phyloP scores from a whole-genome alignment of 2,113 vertebrate genomes.

The Arothron firmamentum region DNA sequence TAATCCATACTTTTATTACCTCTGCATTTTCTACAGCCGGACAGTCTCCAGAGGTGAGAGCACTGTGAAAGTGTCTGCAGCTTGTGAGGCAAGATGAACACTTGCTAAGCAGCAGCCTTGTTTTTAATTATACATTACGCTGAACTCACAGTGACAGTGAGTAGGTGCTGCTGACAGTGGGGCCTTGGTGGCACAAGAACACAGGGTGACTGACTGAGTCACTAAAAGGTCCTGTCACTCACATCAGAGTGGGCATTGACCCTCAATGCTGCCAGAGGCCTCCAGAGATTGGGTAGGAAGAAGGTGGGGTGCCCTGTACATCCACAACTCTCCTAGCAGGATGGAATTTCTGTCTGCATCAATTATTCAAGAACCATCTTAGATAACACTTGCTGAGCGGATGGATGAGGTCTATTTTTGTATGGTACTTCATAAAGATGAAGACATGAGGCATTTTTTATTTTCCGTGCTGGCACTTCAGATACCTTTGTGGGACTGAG shows the following conservation, averaged over 20 bases:
- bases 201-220: slow-evolving; percentile 57
- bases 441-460: slow-evolving; percentile 71
- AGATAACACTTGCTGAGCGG: slow-evolving; percentile 67
- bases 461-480: slow-evolving; percentile 53
- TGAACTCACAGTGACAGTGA: slow-evolving; percentile 55
- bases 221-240: slow-evolving; percentile 54
- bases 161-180: slow-evolving; percentile 29
- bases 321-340: slow-evolving; percentile 59
- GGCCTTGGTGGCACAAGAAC: slow-evolving; percentile 44
- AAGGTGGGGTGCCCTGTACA: slow-evolving; percentile 55
- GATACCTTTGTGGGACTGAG: slow-evolving; percentile 32
- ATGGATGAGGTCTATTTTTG: slow-evolving; percentile 74
- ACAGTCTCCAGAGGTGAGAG: slow-evolving; percentile 14
- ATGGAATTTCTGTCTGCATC: slow-evolving; percentile 71
- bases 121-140: slow-evolving; percentile 68
- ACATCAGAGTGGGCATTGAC: slow-evolving; percentile 55
- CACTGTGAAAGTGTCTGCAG: slow-evolving; percentile 16
- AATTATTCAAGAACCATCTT: slow-evolving; percentile 73
- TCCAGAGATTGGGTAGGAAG: slow-evolving; percentile 37
- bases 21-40: slow-evolving; percentile 16
- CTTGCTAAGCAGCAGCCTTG: slow-evolving; percentile 48
- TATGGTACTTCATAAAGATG: slow-evolving; percentile 71
- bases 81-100: slow-evolving; percentile 40
- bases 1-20: slow-evolving; percentile 49
- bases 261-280: slow-evolving; percentile 35